Base-by-base conservation (phyloP, 2,888 invertebrate species). In the Apoda limacodes region DNA sequence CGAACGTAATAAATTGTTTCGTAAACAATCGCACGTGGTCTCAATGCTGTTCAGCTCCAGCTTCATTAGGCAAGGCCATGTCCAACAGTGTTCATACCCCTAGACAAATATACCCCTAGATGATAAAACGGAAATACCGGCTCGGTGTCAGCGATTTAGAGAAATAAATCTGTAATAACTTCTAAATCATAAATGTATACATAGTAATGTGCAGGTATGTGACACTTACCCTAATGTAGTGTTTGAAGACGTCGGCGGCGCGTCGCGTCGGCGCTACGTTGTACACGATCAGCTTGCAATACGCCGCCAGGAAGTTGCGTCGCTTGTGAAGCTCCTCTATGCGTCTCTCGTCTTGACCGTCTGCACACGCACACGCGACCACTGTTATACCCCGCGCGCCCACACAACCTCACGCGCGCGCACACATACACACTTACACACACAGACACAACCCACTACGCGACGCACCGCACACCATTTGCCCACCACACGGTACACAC, bases 241-340 rank as follows among this genome's bases (percentile, higher is more conserved):
- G 94, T 65, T 96, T 95, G 74, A 99, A 97, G 34, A 99, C 91
- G 62, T 95, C 93, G 0, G 96, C 92, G 9, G 95, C 96, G 48
- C 92, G 86, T 59, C 91, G 88, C 2, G 97, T 93, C 14, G 94
- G 95, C 67, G 98, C 87, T 46, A 98, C 93, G 66, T 98, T 98
- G 82, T 98, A 98, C 30, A 98, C 95, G 50, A 98, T 92, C 27
- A 99, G 83, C 78, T 99, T 99, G 81, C 97, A 98, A 74, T 94
- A 99, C 11, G 95, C 93, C 1, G 98, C 97, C 40, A 99, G 82
- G 67, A 97, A 95, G 70, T 96, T 98, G 45, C 98, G 85, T 35
- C 96, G 86, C 70, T 97, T 98, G 80, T 98, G 98, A 23, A 98
- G 80, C 60, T 96, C 95, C 80, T 98, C 98, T 55, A 98, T 98